Evolutionary conservation across 2,113 vertebrate genomes (phyloP), one percentile per base, ranked within the genome.

Genomic region (Sinocyclocheilus maitianheensis): DNA sequence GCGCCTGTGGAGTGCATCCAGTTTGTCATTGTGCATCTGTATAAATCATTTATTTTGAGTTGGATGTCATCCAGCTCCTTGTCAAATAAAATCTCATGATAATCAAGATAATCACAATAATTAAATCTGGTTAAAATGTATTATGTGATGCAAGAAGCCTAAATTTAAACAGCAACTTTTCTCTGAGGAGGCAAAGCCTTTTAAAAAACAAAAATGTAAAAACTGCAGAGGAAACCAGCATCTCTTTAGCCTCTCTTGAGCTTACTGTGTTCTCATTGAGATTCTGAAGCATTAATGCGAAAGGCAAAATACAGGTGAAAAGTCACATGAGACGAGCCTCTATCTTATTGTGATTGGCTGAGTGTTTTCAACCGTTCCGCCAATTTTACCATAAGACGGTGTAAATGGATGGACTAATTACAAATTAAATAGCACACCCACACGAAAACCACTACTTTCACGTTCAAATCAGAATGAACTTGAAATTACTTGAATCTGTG

Each of bases 31-130:
- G 63, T 18, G 80, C 63, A 82, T 82, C 65, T 82, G 80, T 69
- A 53, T 20, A 82, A 82, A 82, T 69, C 80, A 53, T 53, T 48
- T 69, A 82, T 82, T 82, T 82, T 34, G 80, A 82, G 80, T 82
- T 82, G 80, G 80, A 82, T 82, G 80, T 82, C 80, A 69, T 82
- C 80, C 80, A 69, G 63, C 43, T 82, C 24, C 16, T 69, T 51
- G 43, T 82, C 80, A 69, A 69, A 53, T 69, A 14, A 77, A 55
- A 77, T 26, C 48, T 82, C 80, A 82, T 69, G 43, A 51, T 82
- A 69, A 82, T 82, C 63, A 82, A 82, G 43, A 69, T 69, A 69
- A 82, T 51, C 14, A 82, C 63, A 69, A 69, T 82, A 55, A 77
- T 77, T 82, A 53, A 82, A 69, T 82, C 63, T 81, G 26, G 62